These are phyloP conservation scores for Lasioglossum vierecki DNA, from an alignment of 2,888 invertebrate species.

Conservation along the genomic window DNA sequence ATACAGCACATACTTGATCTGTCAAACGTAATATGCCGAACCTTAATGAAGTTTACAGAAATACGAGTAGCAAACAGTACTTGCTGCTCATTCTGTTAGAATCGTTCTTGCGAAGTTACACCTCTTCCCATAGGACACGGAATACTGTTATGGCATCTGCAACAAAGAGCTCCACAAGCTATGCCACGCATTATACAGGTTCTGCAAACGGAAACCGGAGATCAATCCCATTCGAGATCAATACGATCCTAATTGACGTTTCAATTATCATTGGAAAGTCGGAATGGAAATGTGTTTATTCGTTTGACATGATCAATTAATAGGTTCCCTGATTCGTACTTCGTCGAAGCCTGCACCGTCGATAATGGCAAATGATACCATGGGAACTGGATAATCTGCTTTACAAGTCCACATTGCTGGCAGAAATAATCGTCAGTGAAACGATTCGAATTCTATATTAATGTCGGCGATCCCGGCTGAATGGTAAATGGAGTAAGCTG, in stretches of 20 bases:
- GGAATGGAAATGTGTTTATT: neutral
- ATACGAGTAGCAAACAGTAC: neutral
- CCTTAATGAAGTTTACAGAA: neutral
- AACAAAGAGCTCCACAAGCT: neutral
- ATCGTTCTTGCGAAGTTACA: neutral
- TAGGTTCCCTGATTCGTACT: neutral
- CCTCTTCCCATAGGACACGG: neutral
- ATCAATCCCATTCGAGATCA: neutral
- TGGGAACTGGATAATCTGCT: constrained; percentile 39
- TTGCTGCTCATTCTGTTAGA: neutral
- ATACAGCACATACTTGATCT: no score
- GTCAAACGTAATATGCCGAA: no score
- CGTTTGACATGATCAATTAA: neutral
- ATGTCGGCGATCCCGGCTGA: constrained; percentile 53
- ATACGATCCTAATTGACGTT: neutral
- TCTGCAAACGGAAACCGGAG: neutral
- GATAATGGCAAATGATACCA: constrained; percentile 18
- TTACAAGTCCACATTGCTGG: constrained; percentile 25
- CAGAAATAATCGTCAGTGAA: constrained; percentile 64
- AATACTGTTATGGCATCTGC: neutral
- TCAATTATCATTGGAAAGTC: neutral
- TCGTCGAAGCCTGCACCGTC: no score
- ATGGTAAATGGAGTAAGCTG: constrained; percentile 65
- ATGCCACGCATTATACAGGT: neutral
- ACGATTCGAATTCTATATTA: constrained; percentile 68